phyloP scores from a whole-genome alignment of 2,113 vertebrate genomes.

The Saccopteryx bilineata region DNA sequence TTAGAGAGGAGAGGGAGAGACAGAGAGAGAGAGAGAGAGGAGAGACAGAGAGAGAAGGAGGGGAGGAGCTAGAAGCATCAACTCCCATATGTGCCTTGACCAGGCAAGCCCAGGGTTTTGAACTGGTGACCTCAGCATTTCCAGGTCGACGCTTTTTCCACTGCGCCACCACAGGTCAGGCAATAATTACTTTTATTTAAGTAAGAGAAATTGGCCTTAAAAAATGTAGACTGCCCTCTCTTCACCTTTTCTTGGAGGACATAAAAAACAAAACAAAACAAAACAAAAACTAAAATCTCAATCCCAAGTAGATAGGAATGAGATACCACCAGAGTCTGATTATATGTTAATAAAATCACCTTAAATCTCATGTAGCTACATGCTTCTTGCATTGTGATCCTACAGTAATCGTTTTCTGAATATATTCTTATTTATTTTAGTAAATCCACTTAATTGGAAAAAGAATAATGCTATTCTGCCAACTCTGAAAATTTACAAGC shows the following conservation, averaged over 20 bases:
- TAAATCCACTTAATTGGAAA: neutral
- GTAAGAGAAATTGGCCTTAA: neutral
- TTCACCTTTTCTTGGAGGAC: neutral
- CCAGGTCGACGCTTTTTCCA: too few species aligned
- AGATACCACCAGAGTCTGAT: neutral
- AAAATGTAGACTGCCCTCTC: rapidly evolving
- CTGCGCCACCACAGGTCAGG: too few species aligned
- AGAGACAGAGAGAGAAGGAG: too few species aligned
- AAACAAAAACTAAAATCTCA: neutral
- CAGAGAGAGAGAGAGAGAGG: too few species aligned
- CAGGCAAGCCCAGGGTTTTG: too few species aligned
- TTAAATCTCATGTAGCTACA: neutral
- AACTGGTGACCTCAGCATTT: too few species aligned
- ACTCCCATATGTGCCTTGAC: too few species aligned
- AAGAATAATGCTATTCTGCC: neutral
- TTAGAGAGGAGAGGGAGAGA: too few species aligned
- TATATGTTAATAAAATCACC: neutral
- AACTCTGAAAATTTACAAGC: neutral
- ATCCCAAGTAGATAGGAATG: neutral
- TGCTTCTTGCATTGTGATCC: neutral
- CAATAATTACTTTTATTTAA: neutral
- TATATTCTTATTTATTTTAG: neutral
- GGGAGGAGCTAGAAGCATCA: too few species aligned
- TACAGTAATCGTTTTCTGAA: neutral
- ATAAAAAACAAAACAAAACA: neutral